These are phyloP conservation scores for Narcine bancroftii DNA, from an alignment of 2,113 vertebrate species.

Conservation along the genomic window DNA sequence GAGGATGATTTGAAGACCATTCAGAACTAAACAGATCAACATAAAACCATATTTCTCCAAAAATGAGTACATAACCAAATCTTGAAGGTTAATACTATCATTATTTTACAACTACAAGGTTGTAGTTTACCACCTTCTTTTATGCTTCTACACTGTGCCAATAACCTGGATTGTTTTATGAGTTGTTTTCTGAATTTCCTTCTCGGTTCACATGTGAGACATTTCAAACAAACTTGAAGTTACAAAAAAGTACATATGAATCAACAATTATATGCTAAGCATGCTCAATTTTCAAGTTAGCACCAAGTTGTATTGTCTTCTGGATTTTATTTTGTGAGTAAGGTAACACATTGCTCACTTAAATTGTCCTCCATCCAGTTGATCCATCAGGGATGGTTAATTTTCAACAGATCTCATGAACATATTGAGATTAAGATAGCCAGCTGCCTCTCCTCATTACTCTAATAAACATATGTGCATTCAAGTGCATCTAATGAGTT, in stretches of 20 bases:
- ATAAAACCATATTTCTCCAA: neutral
- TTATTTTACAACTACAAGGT: neutral
- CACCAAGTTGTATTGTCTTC: neutral
- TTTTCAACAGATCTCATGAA: neutral
- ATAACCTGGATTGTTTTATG: neutral
- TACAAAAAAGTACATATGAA: neutral
- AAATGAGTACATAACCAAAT: neutral
- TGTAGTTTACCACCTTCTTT: neutral
- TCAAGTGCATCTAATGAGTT: neutral
- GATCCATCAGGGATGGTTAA: conserved; percentile 3
- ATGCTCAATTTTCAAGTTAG: neutral
- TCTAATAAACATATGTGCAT: neutral
- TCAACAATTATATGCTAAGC: neutral
- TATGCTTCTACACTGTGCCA: neutral
- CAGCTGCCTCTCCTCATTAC: neutral
- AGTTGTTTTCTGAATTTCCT: neutral
- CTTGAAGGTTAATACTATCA: neutral
- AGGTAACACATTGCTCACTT: neutral
- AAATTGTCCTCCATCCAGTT: neutral
- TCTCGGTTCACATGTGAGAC: neutral
- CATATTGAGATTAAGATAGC: neutral
- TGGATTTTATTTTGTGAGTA: neutral
- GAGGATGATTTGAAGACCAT: neutral
- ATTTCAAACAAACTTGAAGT: neutral
- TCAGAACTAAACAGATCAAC: neutral